Evolutionary conservation across 2,888 invertebrate species (phyloP), one percentile per base, ranked within the genome.

Genomic region (Chrysolina americana): DNA sequence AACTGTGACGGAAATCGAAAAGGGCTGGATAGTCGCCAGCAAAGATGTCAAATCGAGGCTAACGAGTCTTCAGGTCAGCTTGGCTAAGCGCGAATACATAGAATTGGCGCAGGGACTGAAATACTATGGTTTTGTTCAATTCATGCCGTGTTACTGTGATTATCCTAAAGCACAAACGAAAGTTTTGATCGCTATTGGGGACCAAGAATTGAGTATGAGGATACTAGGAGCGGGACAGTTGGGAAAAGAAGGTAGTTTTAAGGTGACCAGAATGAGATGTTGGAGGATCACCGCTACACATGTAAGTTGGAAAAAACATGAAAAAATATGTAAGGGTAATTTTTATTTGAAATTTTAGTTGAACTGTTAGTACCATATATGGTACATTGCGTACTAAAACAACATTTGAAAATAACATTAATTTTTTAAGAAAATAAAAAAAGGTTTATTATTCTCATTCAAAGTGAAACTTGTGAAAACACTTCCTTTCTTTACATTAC

Each of bases 261-360:
- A 96, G 88, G 97, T 98, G 50, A 98, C 98, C 0, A 91, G 98
- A 81, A 98, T 99, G 95, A 92, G 97, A 74, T 98, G 98, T 84
- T 99, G 99, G 99, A 92, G 98, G 81, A 97, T 99, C 65, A 97
- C 97, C 21, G 95, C 96, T 1, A 90, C 94, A 81, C 94, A 95
- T 86, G 94, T 94, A 87, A 91, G 91, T 87, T 36, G 17, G 1
- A 8, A 36, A n/a, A n/a, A n/a, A n/a, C n/a, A n/a, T n/a, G n/a
- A n/a, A n/a, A 50, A 64, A 17, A 28, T 28, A 28, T 28, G 28
- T 28, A n/a, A n/a, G n/a, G n/a, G n/a, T n/a, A n/a, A n/a, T n/a
- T n/a, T n/a, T n/a, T n/a, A n/a, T n/a, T n/a, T n/a, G n/a, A n/a
- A n/a, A n/a, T n/a, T n/a, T n/a, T n/a, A n/a, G n/a, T n/a, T n/a